Percentiles rank a stretch among this genome's conserved stretches.
Evolutionary conservation across 2,797 vertebrate genomes (phyloP).

Genomic region (Takifugu rubripes): DNA sequence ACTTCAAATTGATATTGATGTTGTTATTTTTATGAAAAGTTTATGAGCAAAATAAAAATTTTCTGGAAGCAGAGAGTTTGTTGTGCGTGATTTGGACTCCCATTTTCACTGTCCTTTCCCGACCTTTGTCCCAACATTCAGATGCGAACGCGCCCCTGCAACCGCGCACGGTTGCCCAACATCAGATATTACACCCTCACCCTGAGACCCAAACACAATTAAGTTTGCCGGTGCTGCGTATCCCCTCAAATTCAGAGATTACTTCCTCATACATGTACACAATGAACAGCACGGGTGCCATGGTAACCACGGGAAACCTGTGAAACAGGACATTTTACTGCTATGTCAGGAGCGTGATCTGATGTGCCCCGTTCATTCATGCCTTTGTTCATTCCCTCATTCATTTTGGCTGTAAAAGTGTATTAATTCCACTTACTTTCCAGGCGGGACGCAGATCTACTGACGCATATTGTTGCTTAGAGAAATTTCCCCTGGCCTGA

Average conservation of each 20-base stretch:
- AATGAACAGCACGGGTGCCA: slow-evolving; percentile 11
- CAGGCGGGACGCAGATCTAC: slow-evolving; percentile 34
- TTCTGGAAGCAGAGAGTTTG: slow-evolving; percentile 69
- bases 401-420: slow-evolving; percentile 40
- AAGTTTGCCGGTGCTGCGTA: slow-evolving; percentile 34
- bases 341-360: slow-evolving; percentile 37
- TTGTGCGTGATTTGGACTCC: slow-evolving; percentile 36
- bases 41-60: slow-evolving; percentile 83
- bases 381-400: slow-evolving; percentile 44
- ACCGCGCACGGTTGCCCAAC: slow-evolving; percentile 42
- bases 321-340: slow-evolving; percentile 44
- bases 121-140: slow-evolving; percentile 19
- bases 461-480: slow-evolving; percentile 21
- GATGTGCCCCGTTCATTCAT: slow-evolving; percentile 40
- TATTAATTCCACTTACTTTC: slow-evolving; percentile 42
- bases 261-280: slow-evolving; percentile 20
- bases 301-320: slow-evolving; percentile 36
- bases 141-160: slow-evolving; percentile 50
- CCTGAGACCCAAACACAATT: slow-evolving; percentile 47
- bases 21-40: slow-evolving; percentile 87
- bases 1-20: slow-evolving; percentile 81
- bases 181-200: slow-evolving; percentile 44
- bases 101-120: slow-evolving; percentile 2
- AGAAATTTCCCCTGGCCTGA: slow-evolving; percentile 31
- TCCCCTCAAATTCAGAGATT: slow-evolving; percentile 33